A percentile compares a stretch with the other conserved stretches of the same genome.
Conservation (phyloP, 2,113 vertebrate genomes). For the Syngnathus floridae region DNA sequence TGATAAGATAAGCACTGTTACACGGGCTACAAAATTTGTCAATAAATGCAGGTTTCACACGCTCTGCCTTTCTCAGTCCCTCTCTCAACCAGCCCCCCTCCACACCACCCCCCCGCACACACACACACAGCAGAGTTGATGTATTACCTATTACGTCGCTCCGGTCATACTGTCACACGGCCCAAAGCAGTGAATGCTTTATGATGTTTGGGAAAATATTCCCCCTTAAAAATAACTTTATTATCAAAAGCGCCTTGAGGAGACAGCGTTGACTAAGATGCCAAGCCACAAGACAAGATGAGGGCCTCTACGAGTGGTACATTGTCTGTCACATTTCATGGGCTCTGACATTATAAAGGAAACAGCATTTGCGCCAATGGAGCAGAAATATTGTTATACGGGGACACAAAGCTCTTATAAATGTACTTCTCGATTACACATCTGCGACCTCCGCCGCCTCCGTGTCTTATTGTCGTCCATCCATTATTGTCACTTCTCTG, state of each 20-base stretch:
- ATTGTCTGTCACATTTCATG: neutral
- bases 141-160: constrained; percentile 50
- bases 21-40: neutral
- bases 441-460: neutral
- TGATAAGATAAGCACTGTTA: constrained; percentile 9
- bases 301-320: neutral
- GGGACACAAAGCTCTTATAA: neutral
- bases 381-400: neutral
- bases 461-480: neutral
- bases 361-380: neutral
- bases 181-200: constrained; percentile 52
- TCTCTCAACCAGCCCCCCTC: constrained; percentile 2
- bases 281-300: constrained; percentile 15
- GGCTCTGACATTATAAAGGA: constrained; percentile 6
- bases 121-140: constrained; percentile 37
- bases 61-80: neutral
- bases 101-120: constrained; percentile 1
- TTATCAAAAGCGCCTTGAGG: constrained; percentile 46
- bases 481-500: neutral
- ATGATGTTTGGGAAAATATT: constrained; percentile 54
- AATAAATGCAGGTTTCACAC: constrained; percentile 1
- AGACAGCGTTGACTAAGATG: constrained; percentile 28
- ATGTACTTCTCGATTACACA: neutral
- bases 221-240: constrained; percentile 57
- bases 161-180: constrained; percentile 44